Evolutionary conservation across 1,140 invertebrate species (phyloP).

Genomic region (Camponotus vicinus): DNA sequence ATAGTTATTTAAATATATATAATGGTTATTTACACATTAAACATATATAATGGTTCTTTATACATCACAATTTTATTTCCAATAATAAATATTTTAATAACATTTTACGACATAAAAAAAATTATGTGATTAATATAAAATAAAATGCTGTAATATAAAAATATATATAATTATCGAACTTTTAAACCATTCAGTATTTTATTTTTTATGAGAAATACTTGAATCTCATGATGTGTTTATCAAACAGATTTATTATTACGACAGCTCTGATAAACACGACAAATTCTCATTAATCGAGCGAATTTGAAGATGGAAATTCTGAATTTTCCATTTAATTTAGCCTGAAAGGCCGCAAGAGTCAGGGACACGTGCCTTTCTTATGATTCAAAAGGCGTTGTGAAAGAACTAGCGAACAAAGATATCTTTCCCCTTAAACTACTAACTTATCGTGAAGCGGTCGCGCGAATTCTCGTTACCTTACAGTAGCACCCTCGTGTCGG

Average conservation of each 20-base stretch:
- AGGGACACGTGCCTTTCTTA: not conserved
- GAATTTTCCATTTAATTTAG: slow-evolving; percentile 41
- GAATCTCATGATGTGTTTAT: not conserved
- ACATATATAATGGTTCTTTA: too few species aligned
- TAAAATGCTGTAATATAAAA: not conserved
- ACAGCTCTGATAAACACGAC: not conserved
- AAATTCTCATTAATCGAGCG: not conserved
- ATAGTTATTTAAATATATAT: too few species aligned
- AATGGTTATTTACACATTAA: too few species aligned
- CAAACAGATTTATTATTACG: not conserved
- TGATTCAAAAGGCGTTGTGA: slow-evolving; percentile 16
- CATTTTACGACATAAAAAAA: too few species aligned
- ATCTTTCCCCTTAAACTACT: not conserved
- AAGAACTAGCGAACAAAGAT: slow-evolving; percentile 30
- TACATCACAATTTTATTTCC: too few species aligned
- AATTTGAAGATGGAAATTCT: not conserved
- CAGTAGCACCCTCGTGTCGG: slow-evolving; percentile 19
- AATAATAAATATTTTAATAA: too few species aligned
- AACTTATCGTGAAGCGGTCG: slow-evolving; percentile 11
- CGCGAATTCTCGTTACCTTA: slow-evolving; percentile 24
- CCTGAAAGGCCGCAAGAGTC: slow-evolving; percentile 15
- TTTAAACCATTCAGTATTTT: not conserved
- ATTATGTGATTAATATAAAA: too few species aligned
- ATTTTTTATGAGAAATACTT: not conserved
- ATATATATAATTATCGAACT: not conserved